Conservation (phyloP, 2,888 invertebrate genomes). For the Stenotaenia linearis region DNA sequence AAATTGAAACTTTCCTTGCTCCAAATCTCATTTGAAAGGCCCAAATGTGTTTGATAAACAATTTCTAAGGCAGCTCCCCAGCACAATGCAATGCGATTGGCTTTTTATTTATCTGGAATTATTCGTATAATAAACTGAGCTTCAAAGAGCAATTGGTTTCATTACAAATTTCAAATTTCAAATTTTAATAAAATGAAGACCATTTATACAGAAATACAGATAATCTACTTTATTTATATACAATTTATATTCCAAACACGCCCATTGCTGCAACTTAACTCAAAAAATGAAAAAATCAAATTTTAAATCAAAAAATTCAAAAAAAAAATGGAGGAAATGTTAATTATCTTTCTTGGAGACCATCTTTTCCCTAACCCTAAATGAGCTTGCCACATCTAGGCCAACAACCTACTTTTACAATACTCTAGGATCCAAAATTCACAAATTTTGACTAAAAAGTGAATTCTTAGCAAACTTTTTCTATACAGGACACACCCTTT, state of each 20-base stretch:
- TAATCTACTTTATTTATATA: background rate
- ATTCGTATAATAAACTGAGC: background rate
- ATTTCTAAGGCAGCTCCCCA: slow-evolving; percentile 4
- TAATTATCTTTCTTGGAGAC: slow-evolving; percentile 12
- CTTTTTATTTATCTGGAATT: background rate
- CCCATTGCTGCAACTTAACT: background rate
- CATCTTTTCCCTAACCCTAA: background rate
- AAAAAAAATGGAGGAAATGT: background rate
- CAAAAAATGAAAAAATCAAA: background rate
- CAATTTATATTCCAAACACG: background rate
- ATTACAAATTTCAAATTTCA: background rate
- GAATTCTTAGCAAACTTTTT: background rate
- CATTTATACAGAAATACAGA: background rate
- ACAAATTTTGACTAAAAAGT: background rate
- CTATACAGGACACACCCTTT: background rate
- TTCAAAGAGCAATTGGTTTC: background rate
- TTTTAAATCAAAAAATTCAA: background rate
- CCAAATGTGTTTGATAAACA: slow-evolving; percentile 19
- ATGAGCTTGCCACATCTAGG: background rate
- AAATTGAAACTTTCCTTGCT: slow-evolving; percentile 6
- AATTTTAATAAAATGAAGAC: background rate
- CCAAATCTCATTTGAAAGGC: background rate
- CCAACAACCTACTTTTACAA: background rate
- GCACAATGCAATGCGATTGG: background rate
- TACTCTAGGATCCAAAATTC: background rate